phyloP scores from a whole-genome alignment of 53 echinoderm and acorn worm species.

The Paracentrotus lividus region DNA sequence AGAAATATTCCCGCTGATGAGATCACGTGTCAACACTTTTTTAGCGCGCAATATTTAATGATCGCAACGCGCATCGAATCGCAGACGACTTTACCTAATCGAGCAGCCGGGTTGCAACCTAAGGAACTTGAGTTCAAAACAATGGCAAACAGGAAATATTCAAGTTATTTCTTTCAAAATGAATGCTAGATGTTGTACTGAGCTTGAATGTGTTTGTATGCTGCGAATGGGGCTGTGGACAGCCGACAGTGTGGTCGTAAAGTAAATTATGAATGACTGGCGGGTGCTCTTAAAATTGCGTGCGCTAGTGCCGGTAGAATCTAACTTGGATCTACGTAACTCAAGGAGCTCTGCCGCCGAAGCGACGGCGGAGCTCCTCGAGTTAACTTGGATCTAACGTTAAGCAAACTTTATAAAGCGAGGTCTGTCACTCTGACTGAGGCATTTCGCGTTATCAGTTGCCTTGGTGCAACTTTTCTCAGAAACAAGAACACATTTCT shows the following conservation, averaged over 20 bases:
- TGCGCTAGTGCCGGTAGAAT: constrained; percentile 42
- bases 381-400: constrained; percentile 50
- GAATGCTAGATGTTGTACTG: constrained; percentile 38
- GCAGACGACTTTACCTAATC: constrained; percentile 35
- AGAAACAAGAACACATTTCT: constrained; percentile 50
- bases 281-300: constrained; percentile 50
- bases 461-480: constrained; percentile 40
- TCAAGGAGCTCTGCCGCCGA: constrained; percentile 42
- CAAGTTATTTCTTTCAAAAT: constrained; percentile 53
- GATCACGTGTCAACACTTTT: constrained; percentile 47
- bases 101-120: constrained; percentile 50
- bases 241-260: constrained; percentile 51
- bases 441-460: constrained; percentile 37
- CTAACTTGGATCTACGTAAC: constrained; percentile 50
- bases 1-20: constrained; percentile 50
- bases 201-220: neutral
- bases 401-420: constrained; percentile 37
- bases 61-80: no score
- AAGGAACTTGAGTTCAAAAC: constrained; percentile 34
- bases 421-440: constrained; percentile 50
- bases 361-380: constrained; percentile 46
- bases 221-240: constrained; percentile 30
- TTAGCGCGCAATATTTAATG: constrained; percentile 44
- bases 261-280: constrained; percentile 48
- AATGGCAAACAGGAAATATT: constrained; percentile 51